phyloP scores from a whole-genome alignment of 2,888 invertebrate species.

The Melieria crassipennis region DNA sequence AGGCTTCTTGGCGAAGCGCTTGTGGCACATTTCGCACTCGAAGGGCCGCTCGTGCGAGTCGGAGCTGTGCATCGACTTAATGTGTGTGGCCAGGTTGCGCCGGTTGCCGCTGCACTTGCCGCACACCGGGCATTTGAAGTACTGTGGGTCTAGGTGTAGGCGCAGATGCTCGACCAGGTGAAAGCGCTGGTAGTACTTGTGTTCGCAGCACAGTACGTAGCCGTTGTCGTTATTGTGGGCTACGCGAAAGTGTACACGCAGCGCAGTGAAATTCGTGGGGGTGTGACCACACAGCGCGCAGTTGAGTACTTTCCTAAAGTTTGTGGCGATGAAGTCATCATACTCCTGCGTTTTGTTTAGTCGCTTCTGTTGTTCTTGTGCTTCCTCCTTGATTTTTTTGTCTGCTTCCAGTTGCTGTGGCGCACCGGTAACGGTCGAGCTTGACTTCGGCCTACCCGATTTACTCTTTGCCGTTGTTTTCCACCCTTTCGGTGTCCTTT shows the following conservation, averaged over 20 bases:
- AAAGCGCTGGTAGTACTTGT: constrained; percentile 46
- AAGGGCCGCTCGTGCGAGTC: constrained; percentile 35
- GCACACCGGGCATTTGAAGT: constrained; percentile 46
- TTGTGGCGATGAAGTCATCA: constrained; percentile 44
- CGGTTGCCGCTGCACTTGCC: constrained; percentile 41
- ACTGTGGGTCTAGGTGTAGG: constrained; percentile 46
- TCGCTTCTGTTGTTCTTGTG: background rate
- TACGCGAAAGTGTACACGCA: constrained; percentile 43
- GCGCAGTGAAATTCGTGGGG: constrained; percentile 38
- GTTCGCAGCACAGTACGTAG: constrained; percentile 47
- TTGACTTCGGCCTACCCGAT: constrained; percentile 13
- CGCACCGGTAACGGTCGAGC: background rate
- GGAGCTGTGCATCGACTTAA: constrained; percentile 39
- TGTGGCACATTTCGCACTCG: constrained; percentile 44
- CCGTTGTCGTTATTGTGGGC: constrained; percentile 40
- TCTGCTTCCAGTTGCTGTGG: constrained; percentile 1
- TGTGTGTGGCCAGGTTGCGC: constrained; percentile 42
- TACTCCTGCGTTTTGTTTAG: constrained; percentile 36
- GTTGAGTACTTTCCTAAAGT: constrained; percentile 42
- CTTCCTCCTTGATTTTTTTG: constrained; percentile 5
- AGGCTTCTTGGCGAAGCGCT: constrained; percentile 38
- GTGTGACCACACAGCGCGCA: constrained; percentile 42
- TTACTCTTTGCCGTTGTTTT: constrained; percentile 2
- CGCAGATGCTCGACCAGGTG: constrained; percentile 47
- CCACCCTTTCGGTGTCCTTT: constrained; percentile 12